Base-by-base conservation (phyloP, 1,140 invertebrate species). In the Drosophila watanabei region DNA sequence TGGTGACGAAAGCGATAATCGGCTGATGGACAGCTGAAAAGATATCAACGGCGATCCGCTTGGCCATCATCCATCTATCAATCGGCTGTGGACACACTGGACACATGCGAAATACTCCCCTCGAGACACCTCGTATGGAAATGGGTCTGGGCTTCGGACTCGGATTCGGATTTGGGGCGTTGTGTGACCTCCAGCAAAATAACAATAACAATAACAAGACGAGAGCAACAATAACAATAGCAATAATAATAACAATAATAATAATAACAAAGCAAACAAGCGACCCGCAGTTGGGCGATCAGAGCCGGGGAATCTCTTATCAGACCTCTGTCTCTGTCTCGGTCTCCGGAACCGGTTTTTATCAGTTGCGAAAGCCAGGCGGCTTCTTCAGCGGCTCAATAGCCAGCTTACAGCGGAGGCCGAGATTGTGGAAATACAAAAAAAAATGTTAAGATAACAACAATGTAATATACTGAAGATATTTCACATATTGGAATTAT, bases 331-430 rank as follows among this genome's bases (percentile, higher is more conserved):
- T 39, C 64, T 56, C 33, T 56, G 52, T 24, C 8, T 56, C 14
- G 33, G 52, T 37, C 52, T 75, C 35, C 28, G 48, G 51, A 89
- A 89, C 86, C 70, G 79, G 82, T 90, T 89, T 85, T 90, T 85
- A 90, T 85, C 86, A 89, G 81, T 89, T 90, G 86, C 82, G 66
- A 90, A 90, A 90, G 16, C 24, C 16, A 33, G 11, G 60, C 72
- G 66, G 45, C 57, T 71, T 62, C 70, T 56, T 59, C 64, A 51
- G 41, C 33, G 49, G 59, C 68, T 61, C 35, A 65, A 33, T 49
- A 13, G 43, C 16, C 30, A 63, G 16, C 49, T 24, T 39, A 54
- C 68, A 71, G 28, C 5, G 2, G 37, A 35, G 68, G 11, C 6
- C 11, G 79, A 33, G n/a, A 33, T 52, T 33, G 51, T 33, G 30